phyloP scores from a whole-genome alignment of 2,113 vertebrate species.

The Nibea albiflora region DNA sequence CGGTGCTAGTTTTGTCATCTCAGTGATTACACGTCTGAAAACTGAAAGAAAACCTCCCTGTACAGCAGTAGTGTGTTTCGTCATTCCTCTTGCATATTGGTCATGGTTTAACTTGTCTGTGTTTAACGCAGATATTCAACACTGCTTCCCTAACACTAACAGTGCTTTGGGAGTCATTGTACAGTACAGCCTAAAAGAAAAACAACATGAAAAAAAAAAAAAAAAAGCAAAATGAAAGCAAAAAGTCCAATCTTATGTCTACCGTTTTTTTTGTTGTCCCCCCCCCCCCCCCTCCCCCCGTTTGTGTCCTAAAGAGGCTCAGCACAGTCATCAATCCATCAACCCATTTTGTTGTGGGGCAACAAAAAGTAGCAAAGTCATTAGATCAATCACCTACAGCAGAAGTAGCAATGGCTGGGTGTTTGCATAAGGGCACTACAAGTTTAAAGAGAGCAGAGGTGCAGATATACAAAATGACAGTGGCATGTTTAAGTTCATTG shows the following conservation, averaged over 20 bases:
- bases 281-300: background rate
- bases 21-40: conserved; percentile 89
- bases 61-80: conserved; percentile 89
- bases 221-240: conserved; percentile 42
- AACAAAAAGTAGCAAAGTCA: conserved; percentile 45
- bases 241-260: conserved; percentile 41
- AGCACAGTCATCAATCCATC: conserved; percentile 53
- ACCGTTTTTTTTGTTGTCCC: background rate
- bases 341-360: conserved; percentile 39
- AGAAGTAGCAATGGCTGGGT: conserved; percentile 68
- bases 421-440: conserved; percentile 80
- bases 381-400: conserved; percentile 56
- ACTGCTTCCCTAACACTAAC: conserved; percentile 54
- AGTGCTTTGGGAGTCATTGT: conserved; percentile 59
- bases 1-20: conserved; percentile 88
- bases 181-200: conserved; percentile 50
- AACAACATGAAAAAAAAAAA: background rate
- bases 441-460: conserved; percentile 70
- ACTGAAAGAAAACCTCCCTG: conserved; percentile 76
- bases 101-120: conserved; percentile 69
- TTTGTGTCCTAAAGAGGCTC: conserved; percentile 51
- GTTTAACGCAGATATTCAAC: conserved; percentile 51
- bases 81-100: conserved; percentile 83
- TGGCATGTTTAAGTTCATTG: conserved; percentile 66
- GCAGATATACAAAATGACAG: conserved; percentile 76